A percentile compares a stretch with the other conserved stretches of the same genome.
phyloP scores from a whole-genome alignment of 2,888 invertebrate genomes.

The Phymatocera aterrima region DNA sequence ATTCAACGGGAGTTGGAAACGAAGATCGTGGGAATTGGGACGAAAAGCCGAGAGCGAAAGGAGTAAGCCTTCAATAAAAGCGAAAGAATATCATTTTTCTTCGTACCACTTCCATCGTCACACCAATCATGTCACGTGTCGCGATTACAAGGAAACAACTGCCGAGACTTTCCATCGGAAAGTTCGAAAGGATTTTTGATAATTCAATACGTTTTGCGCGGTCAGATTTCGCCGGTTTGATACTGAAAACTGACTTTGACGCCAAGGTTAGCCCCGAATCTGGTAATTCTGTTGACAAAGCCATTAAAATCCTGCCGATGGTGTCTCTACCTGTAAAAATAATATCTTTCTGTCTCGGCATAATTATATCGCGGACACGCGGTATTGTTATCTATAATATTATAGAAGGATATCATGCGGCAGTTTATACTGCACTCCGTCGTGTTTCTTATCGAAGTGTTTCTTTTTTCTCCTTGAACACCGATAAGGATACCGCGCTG shows the following conservation, averaged over 20 bases:
- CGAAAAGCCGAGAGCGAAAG: too few relatives aligned
- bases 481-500: neutral
- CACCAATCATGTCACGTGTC: constrained; percentile 79
- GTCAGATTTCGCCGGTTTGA: constrained; percentile 76
- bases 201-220: constrained; percentile 75
- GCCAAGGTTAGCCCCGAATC: constrained; percentile 74
- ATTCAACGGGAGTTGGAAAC: constrained; percentile 7
- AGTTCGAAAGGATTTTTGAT: constrained; percentile 74
- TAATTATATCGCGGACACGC: neutral
- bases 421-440: neutral
- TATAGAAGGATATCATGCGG: constrained; percentile 2
- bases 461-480: constrained; percentile 53
- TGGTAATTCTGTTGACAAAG: constrained; percentile 77
- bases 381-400: neutral
- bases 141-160: constrained; percentile 81
- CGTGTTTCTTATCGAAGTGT: neutral
- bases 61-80: constrained; percentile 13
- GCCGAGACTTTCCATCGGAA: constrained; percentile 76
- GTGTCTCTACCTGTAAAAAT: constrained; percentile 78
- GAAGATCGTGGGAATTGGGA: neutral
- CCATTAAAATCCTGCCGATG: constrained; percentile 80
- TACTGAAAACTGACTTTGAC: constrained; percentile 77
- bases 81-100: constrained; percentile 40
- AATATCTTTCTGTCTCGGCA: too few relatives aligned
- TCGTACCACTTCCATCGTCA: constrained; percentile 80